These are phyloP conservation scores for Patella ulyssiponensis DNA, from an alignment of 2,888 invertebrate species.

Conservation along the genomic window DNA sequence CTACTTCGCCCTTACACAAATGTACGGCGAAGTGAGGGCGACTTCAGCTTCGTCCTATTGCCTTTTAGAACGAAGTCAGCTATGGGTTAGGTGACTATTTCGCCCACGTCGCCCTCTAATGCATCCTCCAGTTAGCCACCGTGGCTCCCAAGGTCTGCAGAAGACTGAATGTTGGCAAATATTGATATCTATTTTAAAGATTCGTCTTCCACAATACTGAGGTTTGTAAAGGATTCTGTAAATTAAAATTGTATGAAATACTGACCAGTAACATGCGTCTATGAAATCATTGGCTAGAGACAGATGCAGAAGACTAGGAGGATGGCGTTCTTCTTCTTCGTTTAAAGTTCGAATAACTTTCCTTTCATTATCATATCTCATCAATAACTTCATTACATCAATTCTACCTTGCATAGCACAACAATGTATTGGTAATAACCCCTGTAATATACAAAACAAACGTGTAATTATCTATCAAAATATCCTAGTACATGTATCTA, in stretches of 20 bases:
- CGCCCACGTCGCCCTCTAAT: too few species aligned
- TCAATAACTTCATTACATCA: slow-evolving; percentile 63
- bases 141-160: too few species aligned
- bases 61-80: too few species aligned
- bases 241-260: not conserved
- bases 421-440: slow-evolving; percentile 69
- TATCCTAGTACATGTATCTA: too few species aligned
- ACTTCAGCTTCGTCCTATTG: too few species aligned
- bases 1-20: too few species aligned
- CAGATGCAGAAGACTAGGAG: slow-evolving; percentile 66
- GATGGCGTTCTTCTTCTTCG: slow-evolving; percentile 54
- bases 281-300: slow-evolving; percentile 66
- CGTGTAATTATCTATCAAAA: too few species aligned
- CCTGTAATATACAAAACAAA: slow-evolving; percentile 44
- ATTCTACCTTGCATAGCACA: slow-evolving; percentile 70
- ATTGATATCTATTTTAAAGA: not conserved
- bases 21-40: too few species aligned
- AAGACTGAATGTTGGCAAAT: too few species aligned
- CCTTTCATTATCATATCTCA: slow-evolving; percentile 55
- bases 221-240: not conserved
- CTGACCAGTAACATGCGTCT: slow-evolving; percentile 65
- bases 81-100: too few species aligned
- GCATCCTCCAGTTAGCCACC: too few species aligned
- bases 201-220: not conserved
- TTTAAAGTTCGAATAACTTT: slow-evolving; percentile 51